These are phyloP conservation scores for Musca vetustissima DNA, from an alignment of 1,140 invertebrate species.

Conservation along the genomic window DNA sequence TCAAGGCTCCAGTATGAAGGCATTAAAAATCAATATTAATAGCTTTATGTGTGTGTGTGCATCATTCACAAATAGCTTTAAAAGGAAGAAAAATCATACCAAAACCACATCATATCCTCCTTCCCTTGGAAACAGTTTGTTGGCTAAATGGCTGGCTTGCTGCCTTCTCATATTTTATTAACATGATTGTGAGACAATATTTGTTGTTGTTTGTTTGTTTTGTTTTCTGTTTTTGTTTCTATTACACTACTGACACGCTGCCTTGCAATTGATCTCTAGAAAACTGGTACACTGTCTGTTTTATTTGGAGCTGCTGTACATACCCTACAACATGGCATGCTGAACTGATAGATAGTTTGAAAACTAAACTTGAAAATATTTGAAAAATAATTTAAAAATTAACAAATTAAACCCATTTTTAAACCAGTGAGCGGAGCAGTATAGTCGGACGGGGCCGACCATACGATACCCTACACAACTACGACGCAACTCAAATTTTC, in stretches of 20 bases:
- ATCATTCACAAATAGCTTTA: slow-evolving; percentile 10
- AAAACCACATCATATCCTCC: neutral
- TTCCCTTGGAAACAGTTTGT: too few species aligned
- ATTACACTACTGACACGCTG: slow-evolving; percentile 20
- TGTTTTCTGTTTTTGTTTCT: neutral
- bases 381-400: too few species aligned
- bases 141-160: neutral
- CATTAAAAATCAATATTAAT: slow-evolving; percentile 10
- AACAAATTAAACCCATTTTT: too few species aligned
- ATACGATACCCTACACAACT: too few species aligned
- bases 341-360: too few species aligned
- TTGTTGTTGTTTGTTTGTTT: neutral
- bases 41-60: neutral
- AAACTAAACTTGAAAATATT: too few species aligned
- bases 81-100: slow-evolving; percentile 9
- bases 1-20: neutral
- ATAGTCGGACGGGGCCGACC: too few species aligned
- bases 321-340: too few species aligned
- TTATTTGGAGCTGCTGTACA: too few species aligned
- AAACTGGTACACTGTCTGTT: too few species aligned
- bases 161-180: neutral
- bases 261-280: slow-evolving; percentile 14
- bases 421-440: too few species aligned
- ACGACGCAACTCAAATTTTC: too few species aligned
- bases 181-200: neutral